phyloP scores from a whole-genome alignment of 2,888 invertebrate genomes.

The Cryptocephalus primarius region DNA sequence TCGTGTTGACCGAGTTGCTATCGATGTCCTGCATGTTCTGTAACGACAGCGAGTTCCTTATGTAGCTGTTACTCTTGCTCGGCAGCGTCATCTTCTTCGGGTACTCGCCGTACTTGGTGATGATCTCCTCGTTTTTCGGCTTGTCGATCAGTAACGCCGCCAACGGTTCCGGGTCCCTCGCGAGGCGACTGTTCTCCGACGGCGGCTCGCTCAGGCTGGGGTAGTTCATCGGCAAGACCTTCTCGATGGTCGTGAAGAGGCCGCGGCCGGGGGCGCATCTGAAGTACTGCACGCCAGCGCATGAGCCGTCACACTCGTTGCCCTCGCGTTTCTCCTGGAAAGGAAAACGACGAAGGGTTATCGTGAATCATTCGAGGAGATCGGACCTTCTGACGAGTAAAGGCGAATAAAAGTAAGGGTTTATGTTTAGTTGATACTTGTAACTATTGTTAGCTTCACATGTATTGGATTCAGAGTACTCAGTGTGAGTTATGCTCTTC shows the following conservation, averaged over 20 bases:
- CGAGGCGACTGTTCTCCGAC: slow-evolving; percentile 17
- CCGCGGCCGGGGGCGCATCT: slow-evolving; percentile 31
- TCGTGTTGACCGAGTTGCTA: slow-evolving; percentile 28
- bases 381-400: too few species aligned
- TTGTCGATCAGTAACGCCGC: slow-evolving; percentile 17
- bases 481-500: too few species aligned
- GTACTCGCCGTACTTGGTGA: slow-evolving; percentile 28
- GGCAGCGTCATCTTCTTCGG: slow-evolving; percentile 15
- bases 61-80: slow-evolving; percentile 16
- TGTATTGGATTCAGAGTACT: too few species aligned
- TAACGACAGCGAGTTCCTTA: slow-evolving; percentile 28
- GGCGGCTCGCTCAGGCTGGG: slow-evolving; percentile 8
- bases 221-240: slow-evolving; percentile 22
- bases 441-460: too few species aligned
- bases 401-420: too few species aligned
- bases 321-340: slow-evolving; percentile 27
- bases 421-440: too few species aligned
- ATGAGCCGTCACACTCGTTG: slow-evolving; percentile 32
- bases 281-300: slow-evolving; percentile 33
- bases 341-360: background rate
- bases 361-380: too few species aligned
- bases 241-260: slow-evolving; percentile 34
- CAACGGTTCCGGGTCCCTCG: slow-evolving; percentile 16
- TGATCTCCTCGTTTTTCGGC: slow-evolving; percentile 26
- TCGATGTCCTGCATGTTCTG: slow-evolving; percentile 30